Conservation (phyloP, 2,797 vertebrate species). For the Hylomyscus alleni region DNA sequence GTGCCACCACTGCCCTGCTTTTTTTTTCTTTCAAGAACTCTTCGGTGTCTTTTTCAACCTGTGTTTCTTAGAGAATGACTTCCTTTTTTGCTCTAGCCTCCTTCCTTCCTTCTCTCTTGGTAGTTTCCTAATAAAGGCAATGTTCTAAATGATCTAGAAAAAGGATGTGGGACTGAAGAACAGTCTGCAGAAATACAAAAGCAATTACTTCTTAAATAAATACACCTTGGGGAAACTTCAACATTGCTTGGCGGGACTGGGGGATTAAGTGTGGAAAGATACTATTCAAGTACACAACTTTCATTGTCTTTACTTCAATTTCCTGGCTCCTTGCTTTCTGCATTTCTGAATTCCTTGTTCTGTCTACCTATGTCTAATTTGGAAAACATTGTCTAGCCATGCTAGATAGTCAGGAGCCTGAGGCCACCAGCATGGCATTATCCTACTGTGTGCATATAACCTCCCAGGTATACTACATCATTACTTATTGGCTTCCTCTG, state of each 20-base stretch:
- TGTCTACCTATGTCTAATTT: background rate
- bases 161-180: slow-evolving; percentile 46
- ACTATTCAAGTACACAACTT: slow-evolving; percentile 19
- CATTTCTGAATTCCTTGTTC: background rate
- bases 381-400: background rate
- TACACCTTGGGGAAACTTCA: slow-evolving; percentile 11
- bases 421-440: background rate
- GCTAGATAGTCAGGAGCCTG: background rate
- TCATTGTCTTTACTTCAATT: background rate
- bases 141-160: slow-evolving; percentile 23
- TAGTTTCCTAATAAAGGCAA: background rate
- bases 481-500: background rate
- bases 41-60: slow-evolving; percentile 59
- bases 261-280: background rate
- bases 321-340: background rate
- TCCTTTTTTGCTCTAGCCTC: background rate
- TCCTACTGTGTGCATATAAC: background rate
- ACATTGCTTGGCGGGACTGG: background rate
- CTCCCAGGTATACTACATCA: background rate
- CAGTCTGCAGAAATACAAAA: slow-evolving; percentile 40
- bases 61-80: background rate
- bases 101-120: background rate
- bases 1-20: too few relatives aligned
- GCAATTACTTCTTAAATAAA: slow-evolving; percentile 42
- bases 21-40: background rate